Base-by-base conservation (phyloP, 1,140 invertebrate species). In the Solen grandis region DNA sequence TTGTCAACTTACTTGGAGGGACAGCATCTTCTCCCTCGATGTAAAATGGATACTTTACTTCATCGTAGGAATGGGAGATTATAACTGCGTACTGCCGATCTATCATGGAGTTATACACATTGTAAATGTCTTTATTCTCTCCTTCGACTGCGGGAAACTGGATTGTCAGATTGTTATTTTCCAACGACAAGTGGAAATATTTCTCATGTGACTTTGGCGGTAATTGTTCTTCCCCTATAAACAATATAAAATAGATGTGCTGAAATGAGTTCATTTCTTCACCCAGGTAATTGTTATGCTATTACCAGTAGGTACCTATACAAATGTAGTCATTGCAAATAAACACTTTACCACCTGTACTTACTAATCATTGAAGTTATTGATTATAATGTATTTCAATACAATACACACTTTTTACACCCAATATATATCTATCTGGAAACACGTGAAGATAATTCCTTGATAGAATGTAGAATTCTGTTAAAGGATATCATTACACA, bases 1-100 rank as follows among this genome's bases (percentile, higher is more conserved):
- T n/a, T n/a, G n/a, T n/a, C n/a, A n/a, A 66, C 75, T n/a, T 57
- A 77, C 75, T 59, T 68, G 75, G 75, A 57, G 29, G 33, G n/a
- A 55, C 16, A 25, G 68, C 14, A 2, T 55, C 52, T 27, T 46
- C 54, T 8, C 75, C 75, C 25, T 25, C 22, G 16, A 77, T 27
- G 0, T 36, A 57, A 25, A 77, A 77, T 29, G 66, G 57, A 14
- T 68, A 2, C 29, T 25, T 41, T 5, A 66, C 50, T 27, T 16
- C 10, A 22, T 77, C 75, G 36, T 57, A 77, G 2, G 19, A 27
- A 27, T 77, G 75, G 35, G 27, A 5, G 13, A 77, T 59, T 25
- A 65, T 38, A 2, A 77, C 1, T 10, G 31, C 25, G n/a, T 65
- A 77, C 19, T 29, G 0, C 38, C 62, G 25, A 33, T 77, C 63